phyloP scores from a whole-genome alignment of 1,140 invertebrate genomes.

The Archivesica marissinica region DNA sequence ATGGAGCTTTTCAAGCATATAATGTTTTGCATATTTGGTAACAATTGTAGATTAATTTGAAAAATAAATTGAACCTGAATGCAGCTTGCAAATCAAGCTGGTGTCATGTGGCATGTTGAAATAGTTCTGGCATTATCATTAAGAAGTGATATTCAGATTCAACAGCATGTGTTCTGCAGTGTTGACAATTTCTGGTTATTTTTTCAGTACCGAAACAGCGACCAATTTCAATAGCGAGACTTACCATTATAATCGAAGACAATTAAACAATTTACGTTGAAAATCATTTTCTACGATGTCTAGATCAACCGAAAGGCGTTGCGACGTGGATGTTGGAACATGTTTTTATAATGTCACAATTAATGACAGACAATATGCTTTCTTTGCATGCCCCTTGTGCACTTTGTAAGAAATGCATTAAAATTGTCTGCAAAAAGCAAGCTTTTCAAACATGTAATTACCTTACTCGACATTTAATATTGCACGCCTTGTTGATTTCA shows the following conservation, averaged over 20 bases:
- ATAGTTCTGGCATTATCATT: background rate
- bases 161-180: background rate
- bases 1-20: too few species aligned
- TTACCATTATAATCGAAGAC: background rate
- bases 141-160: background rate
- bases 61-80: too few species aligned
- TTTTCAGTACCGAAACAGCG: background rate
- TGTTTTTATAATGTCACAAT: background rate
- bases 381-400: background rate
- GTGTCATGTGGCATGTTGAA: background rate
- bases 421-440: background rate
- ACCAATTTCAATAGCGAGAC: background rate
- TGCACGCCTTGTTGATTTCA: background rate
- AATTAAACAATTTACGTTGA: background rate
- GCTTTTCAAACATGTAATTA: background rate
- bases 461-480: background rate
- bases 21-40: too few species aligned
- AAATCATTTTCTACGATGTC: background rate
- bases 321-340: background rate
- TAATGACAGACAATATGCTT: background rate
- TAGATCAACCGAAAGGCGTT: conserved; percentile 4
- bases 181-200: background rate
- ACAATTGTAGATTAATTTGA: too few species aligned
- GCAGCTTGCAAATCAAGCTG: too few species aligned
- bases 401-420: background rate